Evolutionary conservation across 2,797 vertebrate species (phyloP), one percentile per base, ranked within the genome.

Genomic region (Chelmon rostratus): DNA sequence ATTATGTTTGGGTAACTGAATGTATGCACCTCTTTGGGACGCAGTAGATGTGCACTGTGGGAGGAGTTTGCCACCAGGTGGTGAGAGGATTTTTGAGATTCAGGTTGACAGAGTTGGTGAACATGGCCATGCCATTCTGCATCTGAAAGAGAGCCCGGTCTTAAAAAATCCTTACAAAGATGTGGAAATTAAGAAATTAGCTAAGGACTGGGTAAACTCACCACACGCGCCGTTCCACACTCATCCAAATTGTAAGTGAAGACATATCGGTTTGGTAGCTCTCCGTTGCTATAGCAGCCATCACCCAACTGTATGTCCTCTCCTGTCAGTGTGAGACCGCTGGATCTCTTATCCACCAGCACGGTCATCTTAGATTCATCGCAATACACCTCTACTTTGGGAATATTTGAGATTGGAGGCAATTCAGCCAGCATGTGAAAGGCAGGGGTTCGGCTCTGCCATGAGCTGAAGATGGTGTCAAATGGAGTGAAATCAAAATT

Each of bases 141-240:
- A 86, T 23, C 93, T 95, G 77, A 1, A 59, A 78, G 50, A 68
- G 0, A 58, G 28, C 1, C 4, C 0, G 4, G 18, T 10, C 12
- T 59, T 4, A 58, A 9, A 66, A 33, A 38, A 19, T 0, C 0
- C 0, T 18, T 8, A n/a, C 1, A 23, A 19, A 8, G 0, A 10
- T 37, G 11, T 21, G 5, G 6, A 19, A 46, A 10, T 4, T 0
- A 62, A 21, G 8, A 5, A 12, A 42, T 12, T 8, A 46, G 2
- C 12, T 31, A 47, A 33, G 12, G 28, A 8, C 28, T 13, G n/a
- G 1, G 0, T 33, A 2, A 44, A 79, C 90, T 87, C 37, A 93
- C 92, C 78, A n/a, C n/a, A 49, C 13, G 68, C 23, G 44, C 59
- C 16, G 90, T 93, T 58, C 90, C 94, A 86, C 94, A 93, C 73